Base-by-base conservation (phyloP, 2,113 vertebrate species). In the Lophura nycthemera region DNA sequence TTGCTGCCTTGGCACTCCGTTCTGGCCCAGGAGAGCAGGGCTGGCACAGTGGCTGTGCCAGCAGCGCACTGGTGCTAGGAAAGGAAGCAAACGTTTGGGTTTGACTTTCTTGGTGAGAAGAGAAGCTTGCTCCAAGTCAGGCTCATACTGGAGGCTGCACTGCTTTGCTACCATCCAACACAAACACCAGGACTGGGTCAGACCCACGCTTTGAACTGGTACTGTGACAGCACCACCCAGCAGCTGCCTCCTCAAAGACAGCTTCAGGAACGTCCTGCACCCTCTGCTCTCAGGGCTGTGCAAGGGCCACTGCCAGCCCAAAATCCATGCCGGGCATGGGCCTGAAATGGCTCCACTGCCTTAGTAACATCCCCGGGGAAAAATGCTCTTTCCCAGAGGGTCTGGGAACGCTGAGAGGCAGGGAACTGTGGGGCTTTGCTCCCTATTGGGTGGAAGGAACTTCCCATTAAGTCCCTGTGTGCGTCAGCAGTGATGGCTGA, bases 361-460 rank as follows among this genome's bases (percentile, higher is more conserved):
- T 36, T 15, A 15, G 40, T 71, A 38, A 20, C 6, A 6, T 21
- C 25, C 13, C 20, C 27, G 2, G 59, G 56, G 48, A 69, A 66
- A 56, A 88, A 15, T 38, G 38, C 40, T 30, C 15, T 13, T 56
- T 25, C 18, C 36, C 14, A 48, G 43, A 7, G 16, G 0, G 1
- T 17, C 32, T 8, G 4, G 4, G 52, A 10, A 10, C 0, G 5
- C 21, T 54, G 25, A 66, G 67, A 65, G 2, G 71, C 36, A 20
- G 2, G 50, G 10, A 1, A 10, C 10, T 54, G 17, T 54, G 40
- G 27, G 59, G 8, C 8, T 19, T 85, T 1, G 0, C 3, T 32
- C 30, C 1, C 14, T 6, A 19, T 0, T 13, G 50, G 21, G 34
- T 15, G 38, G 17, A 25, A 2, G 6, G 75, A 30, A 18, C 45